Evolutionary conservation across 1,140 invertebrate genomes (phyloP).

Genomic region (Cydia splendana): DNA sequence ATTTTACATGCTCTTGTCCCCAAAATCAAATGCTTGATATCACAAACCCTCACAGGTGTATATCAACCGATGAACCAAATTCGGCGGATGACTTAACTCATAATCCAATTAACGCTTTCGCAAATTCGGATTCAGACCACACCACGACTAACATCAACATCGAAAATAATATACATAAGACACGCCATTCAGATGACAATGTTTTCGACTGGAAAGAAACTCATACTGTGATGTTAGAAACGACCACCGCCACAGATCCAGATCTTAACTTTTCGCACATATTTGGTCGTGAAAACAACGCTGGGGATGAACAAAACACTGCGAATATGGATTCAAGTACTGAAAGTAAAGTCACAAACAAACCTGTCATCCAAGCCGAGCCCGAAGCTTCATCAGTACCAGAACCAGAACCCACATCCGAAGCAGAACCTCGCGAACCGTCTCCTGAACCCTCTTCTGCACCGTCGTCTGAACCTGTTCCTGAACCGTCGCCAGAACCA

Average conservation of each 20-base stretch:
- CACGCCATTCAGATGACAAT: constrained; percentile 57
- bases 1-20: constrained; percentile 88
- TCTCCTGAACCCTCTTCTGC: constrained; percentile 42
- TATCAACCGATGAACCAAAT: constrained; percentile 49
- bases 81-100: constrained; percentile 36
- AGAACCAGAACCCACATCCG: constrained; percentile 40
- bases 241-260: constrained; percentile 62
- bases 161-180: constrained; percentile 56
- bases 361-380: constrained; percentile 35
- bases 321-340: constrained; percentile 33
- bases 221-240: constrained; percentile 49
- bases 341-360: constrained; percentile 34
- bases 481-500: constrained; percentile 47
- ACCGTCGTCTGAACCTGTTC: constrained; percentile 41
- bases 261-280: constrained; percentile 64
- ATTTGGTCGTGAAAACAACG: constrained; percentile 51
- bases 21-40: constrained; percentile 68
- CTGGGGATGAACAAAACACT: constrained; percentile 39
- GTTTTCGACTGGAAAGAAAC: constrained; percentile 62
- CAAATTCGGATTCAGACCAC: constrained; percentile 47
- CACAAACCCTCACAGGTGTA: constrained; percentile 67
- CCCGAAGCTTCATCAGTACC: constrained; percentile 46
- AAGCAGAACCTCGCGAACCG: constrained; percentile 44
- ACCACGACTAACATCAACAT: constrained; percentile 44
- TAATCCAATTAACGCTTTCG: constrained; percentile 48